Conservation (phyloP, 2,113 vertebrate genomes). For the Rhegmatorhina hoffmannsi region DNA sequence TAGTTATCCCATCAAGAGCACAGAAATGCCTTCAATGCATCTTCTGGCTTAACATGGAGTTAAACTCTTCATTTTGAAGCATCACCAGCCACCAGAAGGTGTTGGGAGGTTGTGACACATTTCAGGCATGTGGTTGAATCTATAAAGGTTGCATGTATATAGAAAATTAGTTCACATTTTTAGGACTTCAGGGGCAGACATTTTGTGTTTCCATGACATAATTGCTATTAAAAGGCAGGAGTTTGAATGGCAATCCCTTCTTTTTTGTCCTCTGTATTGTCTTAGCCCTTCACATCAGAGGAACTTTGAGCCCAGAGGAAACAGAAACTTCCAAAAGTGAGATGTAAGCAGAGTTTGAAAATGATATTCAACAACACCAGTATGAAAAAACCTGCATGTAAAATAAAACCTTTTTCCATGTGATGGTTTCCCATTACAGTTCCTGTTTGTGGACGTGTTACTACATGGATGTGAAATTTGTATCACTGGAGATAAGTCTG, state of each 20-base stretch:
- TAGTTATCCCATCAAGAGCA: background rate
- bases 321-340: background rate
- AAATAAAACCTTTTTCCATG: rapidly evolving
- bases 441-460: background rate
- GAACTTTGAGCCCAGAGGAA: background rate
- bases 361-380: background rate
- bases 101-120: background rate
- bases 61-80: background rate
- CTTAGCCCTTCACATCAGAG: background rate
- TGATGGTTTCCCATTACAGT: background rate
- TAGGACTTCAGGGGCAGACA: background rate
- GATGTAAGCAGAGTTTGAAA: background rate
- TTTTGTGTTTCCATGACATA: background rate
- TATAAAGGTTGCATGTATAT: background rate
- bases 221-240: background rate
- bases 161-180: background rate
- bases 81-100: background rate
- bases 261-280: background rate
- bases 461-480: background rate
- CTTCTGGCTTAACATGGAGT: background rate
- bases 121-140: background rate
- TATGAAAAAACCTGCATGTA: background rate
- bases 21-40: background rate
- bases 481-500: background rate
- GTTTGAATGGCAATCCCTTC: background rate